Evolutionary conservation across 1,140 invertebrate genomes (phyloP).

Genomic region (Hestina assimilis): DNA sequence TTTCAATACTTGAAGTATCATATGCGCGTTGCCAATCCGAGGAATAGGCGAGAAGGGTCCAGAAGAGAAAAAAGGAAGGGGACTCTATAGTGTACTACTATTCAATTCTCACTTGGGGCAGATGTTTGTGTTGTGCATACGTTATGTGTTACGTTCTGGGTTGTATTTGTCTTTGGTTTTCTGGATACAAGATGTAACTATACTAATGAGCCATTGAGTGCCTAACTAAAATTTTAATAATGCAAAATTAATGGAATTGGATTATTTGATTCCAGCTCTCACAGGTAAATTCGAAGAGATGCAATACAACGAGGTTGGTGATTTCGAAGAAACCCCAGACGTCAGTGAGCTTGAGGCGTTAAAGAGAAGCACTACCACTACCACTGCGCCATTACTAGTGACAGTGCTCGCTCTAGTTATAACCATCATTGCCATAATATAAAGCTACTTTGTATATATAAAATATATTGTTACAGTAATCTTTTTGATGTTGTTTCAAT

Average conservation of each 20-base stretch:
- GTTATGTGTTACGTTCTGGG: too few species aligned
- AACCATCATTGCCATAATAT: constrained; percentile 55
- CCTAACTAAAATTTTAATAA: too few species aligned
- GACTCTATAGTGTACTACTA: too few species aligned
- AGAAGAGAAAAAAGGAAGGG: too few species aligned
- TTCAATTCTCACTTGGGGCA: too few species aligned
- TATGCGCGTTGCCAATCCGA: too few species aligned
- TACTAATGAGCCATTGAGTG: too few species aligned
- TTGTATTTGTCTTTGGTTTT: not conserved
- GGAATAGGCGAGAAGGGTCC: too few species aligned
- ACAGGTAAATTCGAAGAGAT: constrained; percentile 70
- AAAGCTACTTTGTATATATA: constrained; percentile 71
- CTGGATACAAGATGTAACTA: not conserved
- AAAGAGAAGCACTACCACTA: constrained; percentile 50
- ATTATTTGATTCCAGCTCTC: constrained; percentile 52
- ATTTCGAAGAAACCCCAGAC: constrained; percentile 63
- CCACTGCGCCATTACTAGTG: constrained; percentile 11
- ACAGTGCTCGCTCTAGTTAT: constrained; percentile 23
- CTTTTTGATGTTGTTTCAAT: constrained; percentile 42
- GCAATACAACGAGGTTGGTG: constrained; percentile 67
- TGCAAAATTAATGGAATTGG: too few species aligned
- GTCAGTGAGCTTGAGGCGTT: constrained; percentile 69
- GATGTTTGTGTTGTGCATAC: too few species aligned
- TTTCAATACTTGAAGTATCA: too few species aligned
- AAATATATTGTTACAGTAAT: constrained; percentile 75